These are phyloP conservation scores for Murina feae DNA, from an alignment of 2,113 vertebrate genomes.

Conservation along the genomic window DNA sequence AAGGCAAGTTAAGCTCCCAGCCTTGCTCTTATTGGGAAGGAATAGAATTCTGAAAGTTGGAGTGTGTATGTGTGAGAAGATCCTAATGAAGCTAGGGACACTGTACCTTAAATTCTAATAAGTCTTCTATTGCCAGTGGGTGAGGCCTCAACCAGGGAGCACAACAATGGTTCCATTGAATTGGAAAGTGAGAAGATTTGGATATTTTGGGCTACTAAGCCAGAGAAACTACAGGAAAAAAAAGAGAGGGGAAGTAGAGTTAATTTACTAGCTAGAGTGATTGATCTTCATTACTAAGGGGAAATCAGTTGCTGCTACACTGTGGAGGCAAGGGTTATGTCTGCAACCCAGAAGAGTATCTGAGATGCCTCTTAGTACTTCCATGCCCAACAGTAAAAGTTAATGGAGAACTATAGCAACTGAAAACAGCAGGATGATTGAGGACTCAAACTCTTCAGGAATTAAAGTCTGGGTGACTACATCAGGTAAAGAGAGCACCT, in stretches of 20 bases:
- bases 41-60: background rate
- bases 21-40: background rate
- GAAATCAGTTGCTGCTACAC: constrained; percentile 1
- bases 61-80: background rate
- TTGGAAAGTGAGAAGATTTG: background rate
- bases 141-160: background rate
- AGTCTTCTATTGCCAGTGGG: background rate
- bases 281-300: constrained; percentile 7
- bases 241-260: background rate
- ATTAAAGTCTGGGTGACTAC: background rate
- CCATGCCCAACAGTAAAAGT: background rate
- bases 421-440: background rate
- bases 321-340: background rate
- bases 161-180: background rate
- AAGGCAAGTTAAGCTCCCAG: background rate
- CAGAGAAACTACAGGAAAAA: background rate
- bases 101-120: background rate
- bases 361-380: background rate
- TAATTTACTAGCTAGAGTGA: background rate
- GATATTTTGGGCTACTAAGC: background rate
- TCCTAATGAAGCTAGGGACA: background rate
- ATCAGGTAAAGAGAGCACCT: background rate
- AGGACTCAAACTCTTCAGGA: background rate
- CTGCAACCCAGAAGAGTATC: background rate
- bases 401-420: constrained; percentile 10